Percentiles rank a stretch among this genome's conserved stretches.
phyloP scores from a whole-genome alignment of 2,888 invertebrate species.

The Macrophya annulata region DNA sequence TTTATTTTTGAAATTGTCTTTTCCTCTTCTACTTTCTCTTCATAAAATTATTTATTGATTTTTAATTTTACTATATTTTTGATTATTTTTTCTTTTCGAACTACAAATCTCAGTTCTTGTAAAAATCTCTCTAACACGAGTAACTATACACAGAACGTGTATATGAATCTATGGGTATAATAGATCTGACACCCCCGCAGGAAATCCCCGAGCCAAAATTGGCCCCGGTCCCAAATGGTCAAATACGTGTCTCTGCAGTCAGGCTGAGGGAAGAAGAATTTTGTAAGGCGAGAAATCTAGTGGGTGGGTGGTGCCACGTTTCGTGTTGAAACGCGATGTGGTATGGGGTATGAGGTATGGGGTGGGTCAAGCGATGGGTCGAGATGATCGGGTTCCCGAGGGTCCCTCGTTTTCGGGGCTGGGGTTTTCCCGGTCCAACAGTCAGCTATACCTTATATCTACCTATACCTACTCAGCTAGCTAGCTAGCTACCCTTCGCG shows the following conservation, averaged over 20 bases:
- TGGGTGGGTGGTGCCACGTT: conserved; percentile 26
- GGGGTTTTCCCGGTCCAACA: conserved; percentile 3
- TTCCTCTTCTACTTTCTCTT: not conserved
- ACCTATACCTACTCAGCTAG: not conserved
- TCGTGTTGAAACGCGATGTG: conserved; percentile 4
- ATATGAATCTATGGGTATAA: not conserved
- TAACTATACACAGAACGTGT: not conserved
- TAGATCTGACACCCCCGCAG: not conserved
- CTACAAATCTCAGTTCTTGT: not conserved
- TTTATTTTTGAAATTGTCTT: not conserved
- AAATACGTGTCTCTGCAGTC: conserved; percentile 10
- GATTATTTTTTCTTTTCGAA: no score
- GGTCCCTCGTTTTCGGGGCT: conserved; percentile 8
- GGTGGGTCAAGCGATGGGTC: conserved; percentile 32
- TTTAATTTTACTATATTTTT: no score
- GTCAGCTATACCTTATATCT: no score
- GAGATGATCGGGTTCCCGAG: conserved; percentile 40
- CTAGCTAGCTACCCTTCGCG: not conserved
- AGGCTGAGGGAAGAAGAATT: not conserved
- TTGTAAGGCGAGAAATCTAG: conserved; percentile 25
- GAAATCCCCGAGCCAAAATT: conserved; percentile 5
- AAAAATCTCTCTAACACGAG: not conserved
- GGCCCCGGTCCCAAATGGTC: conserved; percentile 17
- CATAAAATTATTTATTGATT: no score
- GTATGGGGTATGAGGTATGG: not conserved